phyloP scores from a whole-genome alignment of 2,888 invertebrate species.

The Ischnus inquisitorius region DNA sequence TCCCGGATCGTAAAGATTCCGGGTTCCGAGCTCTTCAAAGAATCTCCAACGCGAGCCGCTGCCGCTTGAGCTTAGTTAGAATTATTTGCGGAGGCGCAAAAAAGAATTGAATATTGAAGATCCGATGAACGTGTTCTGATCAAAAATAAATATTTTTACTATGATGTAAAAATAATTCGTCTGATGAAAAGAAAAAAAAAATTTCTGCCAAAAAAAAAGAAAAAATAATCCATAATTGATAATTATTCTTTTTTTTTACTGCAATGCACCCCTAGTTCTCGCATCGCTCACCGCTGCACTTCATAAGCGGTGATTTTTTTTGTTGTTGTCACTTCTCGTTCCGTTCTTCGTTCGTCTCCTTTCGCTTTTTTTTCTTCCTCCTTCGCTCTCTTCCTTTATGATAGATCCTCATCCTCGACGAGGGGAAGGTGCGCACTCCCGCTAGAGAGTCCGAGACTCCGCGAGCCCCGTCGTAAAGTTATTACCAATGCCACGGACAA shows the following conservation, averaged over 20 bases:
- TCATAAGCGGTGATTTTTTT: conserved; percentile 35
- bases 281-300: conserved; percentile 15
- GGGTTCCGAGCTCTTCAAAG: conserved; percentile 59
- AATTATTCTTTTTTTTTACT: conserved; percentile 7
- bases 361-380: conserved; percentile 45
- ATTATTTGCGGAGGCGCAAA: neutral
- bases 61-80: conserved; percentile 29
- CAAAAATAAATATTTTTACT: neutral
- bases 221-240: neutral
- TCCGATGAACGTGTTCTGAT: conserved; percentile 36
- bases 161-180: neutral
- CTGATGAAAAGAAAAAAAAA: too few relatives aligned
- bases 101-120: neutral
- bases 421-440: conserved; percentile 12
- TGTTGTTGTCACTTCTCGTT: neutral
- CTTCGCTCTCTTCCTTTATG: conserved; percentile 64
- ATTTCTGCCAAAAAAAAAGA: neutral
- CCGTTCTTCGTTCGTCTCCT: neutral
- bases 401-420: conserved; percentile 66
- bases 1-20: conserved; percentile 65
- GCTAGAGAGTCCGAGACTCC: conserved; percentile 20
- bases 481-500: conserved; percentile 75
- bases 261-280: neutral
- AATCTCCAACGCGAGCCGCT: conserved; percentile 61
- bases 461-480: conserved; percentile 74